phyloP scores from a whole-genome alignment of 2,888 invertebrate species.

The Erebia palarica region DNA sequence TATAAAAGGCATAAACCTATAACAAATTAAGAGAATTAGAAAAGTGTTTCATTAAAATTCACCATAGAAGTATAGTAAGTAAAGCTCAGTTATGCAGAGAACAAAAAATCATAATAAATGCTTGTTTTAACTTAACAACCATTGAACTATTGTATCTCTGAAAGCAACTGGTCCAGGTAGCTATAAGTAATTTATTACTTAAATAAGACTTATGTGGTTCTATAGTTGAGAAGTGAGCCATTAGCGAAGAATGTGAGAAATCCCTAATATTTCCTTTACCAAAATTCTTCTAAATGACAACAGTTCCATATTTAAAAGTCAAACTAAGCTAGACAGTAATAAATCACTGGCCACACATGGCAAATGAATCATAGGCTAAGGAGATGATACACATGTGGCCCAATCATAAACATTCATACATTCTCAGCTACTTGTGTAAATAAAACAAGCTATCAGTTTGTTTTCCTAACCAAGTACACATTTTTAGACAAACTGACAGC shows the following conservation, averaged over 20 bases:
- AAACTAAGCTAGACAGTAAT: conserved; percentile 42
- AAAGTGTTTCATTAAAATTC: too few relatives aligned
- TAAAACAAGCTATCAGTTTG: conserved; percentile 54
- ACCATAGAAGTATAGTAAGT: too few relatives aligned
- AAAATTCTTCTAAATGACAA: neutral
- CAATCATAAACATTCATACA: conserved; percentile 47
- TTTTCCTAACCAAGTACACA: conserved; percentile 46
- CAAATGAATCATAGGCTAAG: conserved; percentile 54
- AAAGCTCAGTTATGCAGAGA: too few relatives aligned
- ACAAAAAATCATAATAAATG: too few relatives aligned
- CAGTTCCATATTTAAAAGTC: conserved; percentile 31
- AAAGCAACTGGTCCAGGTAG: too few relatives aligned
- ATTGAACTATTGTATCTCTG: too few relatives aligned
- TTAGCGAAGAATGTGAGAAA: conserved; percentile 16
- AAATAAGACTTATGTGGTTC: neutral
- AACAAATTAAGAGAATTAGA: too few relatives aligned
- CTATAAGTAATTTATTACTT: too few relatives aligned
- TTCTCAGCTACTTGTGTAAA: conserved; percentile 51
- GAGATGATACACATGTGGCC: conserved; percentile 60
- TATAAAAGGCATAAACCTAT: too few relatives aligned
- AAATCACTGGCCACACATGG: conserved; percentile 51
- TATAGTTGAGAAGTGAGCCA: conserved; percentile 1
- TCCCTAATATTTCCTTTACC: conserved; percentile 5
- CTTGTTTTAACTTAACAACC: too few relatives aligned
- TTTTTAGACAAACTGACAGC: conserved; percentile 12